A percentile compares a stretch with the other conserved stretches of the same genome.
These are phyloP conservation scores for Machimus rusticus DNA, from an alignment of 2,888 invertebrate genomes.

Conservation along the genomic window DNA sequence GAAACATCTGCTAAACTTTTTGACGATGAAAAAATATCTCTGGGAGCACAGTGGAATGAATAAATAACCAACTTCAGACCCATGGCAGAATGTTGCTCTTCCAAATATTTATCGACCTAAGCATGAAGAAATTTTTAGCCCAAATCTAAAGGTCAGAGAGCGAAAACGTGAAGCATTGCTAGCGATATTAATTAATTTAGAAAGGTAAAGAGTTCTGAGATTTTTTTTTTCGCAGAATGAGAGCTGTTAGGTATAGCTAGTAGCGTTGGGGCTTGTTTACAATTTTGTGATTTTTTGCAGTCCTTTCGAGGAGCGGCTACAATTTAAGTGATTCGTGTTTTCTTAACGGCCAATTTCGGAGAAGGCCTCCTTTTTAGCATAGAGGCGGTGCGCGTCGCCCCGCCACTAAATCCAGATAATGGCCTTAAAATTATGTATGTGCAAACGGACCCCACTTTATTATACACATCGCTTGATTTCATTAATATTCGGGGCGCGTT, in stretches of 20 bases:
- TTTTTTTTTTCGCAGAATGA: neutral
- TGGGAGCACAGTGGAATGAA: neutral
- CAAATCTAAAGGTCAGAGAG: neutral
- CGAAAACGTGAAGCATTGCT: neutral
- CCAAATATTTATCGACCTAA: neutral
- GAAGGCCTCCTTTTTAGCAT: neutral
- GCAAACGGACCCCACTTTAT: conserved; percentile 35
- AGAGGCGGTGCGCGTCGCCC: neutral
- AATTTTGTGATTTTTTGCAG: neutral
- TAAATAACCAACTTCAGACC: neutral
- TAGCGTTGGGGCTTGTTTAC: neutral
- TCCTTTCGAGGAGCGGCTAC: neutral
- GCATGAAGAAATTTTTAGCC: neutral
- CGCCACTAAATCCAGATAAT: conserved; percentile 39
- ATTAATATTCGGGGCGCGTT: conserved; percentile 45
- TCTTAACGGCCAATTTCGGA: neutral
- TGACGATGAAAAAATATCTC: neutral
- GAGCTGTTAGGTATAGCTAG: neutral
- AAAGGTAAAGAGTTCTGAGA: neutral
- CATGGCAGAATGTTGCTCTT: neutral
- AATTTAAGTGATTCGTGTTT: neutral
- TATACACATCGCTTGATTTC: conserved; percentile 42
- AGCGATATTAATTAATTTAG: neutral
- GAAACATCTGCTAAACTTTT: neutral
- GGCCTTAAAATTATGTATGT: conserved; percentile 41